Percentiles rank a stretch among this genome's conserved stretches.
Conservation (phyloP, 2,888 invertebrate genomes). For the Myopa testacea region DNA sequence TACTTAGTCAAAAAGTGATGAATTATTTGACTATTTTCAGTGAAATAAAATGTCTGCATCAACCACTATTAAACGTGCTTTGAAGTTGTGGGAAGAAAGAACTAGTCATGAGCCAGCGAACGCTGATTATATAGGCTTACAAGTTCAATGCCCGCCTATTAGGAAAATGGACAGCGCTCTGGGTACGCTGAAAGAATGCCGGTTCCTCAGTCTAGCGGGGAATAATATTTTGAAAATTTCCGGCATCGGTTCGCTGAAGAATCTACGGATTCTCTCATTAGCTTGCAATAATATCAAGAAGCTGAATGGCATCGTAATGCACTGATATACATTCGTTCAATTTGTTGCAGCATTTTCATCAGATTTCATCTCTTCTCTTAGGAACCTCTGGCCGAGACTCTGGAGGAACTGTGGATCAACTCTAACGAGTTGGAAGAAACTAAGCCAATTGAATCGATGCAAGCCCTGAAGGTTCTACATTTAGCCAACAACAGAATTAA, state of each 20-base stretch:
- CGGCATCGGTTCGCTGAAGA: slow-evolving; percentile 84
- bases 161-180: slow-evolving; percentile 94
- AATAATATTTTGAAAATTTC: slow-evolving; percentile 94
- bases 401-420: slow-evolving; percentile 95
- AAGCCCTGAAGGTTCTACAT: slow-evolving; percentile 84
- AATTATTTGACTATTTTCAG: neutral
- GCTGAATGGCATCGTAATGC: slow-evolving; percentile 81
- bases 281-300: slow-evolving; percentile 92
- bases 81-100: slow-evolving; percentile 88
- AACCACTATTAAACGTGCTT: slow-evolving; percentile 86
- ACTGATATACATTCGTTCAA: neutral
- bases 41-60: slow-evolving; percentile 72
- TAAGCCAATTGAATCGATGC: slow-evolving; percentile 85
- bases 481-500: slow-evolving; percentile 88
- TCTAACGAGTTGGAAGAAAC: slow-evolving; percentile 93
- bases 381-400: slow-evolving; percentile 87
- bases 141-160: slow-evolving; percentile 92
- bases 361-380: slow-evolving; percentile 53
- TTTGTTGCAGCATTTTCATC: neutral
- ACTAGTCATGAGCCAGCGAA: slow-evolving; percentile 75
- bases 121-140: slow-evolving; percentile 81
- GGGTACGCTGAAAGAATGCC: slow-evolving; percentile 79
- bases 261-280: slow-evolving; percentile 84
- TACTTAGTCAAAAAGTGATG: too few species aligned
- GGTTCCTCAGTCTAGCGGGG: slow-evolving; percentile 89